Evolutionary conservation across 1,140 invertebrate genomes (phyloP).

Genomic region (Dinoponera quadriceps): DNA sequence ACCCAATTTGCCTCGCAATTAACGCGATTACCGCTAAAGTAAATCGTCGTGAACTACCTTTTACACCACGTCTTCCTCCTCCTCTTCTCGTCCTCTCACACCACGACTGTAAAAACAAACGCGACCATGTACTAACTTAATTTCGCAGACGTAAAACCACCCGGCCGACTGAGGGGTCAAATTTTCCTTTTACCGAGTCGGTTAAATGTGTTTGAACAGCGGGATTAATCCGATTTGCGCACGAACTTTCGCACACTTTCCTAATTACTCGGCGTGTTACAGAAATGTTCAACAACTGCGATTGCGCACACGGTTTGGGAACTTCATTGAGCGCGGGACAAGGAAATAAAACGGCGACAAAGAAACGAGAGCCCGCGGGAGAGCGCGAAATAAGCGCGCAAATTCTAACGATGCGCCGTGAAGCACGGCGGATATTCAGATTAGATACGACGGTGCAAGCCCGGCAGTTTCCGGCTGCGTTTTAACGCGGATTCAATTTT

Average conservation of each 20-base stretch:
- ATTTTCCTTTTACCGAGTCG: constrained; percentile 12
- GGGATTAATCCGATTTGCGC: constrained; percentile 26
- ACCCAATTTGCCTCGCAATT: constrained; percentile 36
- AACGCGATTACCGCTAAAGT: constrained; percentile 17
- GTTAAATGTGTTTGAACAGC: constrained; percentile 35
- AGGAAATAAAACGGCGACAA: background rate
- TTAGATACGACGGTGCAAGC: constrained; percentile 3
- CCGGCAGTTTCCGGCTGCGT: constrained; percentile 9
- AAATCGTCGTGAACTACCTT: background rate
- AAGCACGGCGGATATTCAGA: constrained; percentile 18
- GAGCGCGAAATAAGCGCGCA: constrained; percentile 25
- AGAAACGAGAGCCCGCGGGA: background rate
- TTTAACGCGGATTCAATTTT: constrained; percentile 34
- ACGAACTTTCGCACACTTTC: constrained; percentile 27
- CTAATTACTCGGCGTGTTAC: constrained; percentile 39
- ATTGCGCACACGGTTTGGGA: background rate
- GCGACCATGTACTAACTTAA: background rate
- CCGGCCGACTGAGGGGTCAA: background rate
- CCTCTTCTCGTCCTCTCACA: no score
- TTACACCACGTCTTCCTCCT: no score
- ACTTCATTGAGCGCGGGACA: background rate
- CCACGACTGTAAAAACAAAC: constrained; percentile 7
- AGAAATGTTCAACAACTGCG: constrained; percentile 30
- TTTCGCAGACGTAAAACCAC: background rate
- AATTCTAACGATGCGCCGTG: constrained; percentile 8